These are phyloP conservation scores for Atta cephalotes DNA, from an alignment of 1,140 invertebrate genomes.

Conservation along the genomic window DNA sequence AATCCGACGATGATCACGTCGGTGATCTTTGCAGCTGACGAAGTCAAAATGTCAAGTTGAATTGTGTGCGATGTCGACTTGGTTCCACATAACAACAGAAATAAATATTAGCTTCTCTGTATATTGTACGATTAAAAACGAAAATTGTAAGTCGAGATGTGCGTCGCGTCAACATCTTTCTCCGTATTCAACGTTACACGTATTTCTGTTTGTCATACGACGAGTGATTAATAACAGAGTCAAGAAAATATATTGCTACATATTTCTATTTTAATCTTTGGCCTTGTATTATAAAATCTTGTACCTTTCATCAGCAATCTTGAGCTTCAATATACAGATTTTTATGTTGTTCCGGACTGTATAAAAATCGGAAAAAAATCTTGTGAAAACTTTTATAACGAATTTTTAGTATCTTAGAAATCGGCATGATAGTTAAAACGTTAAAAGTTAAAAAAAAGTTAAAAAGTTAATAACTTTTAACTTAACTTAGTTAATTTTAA, in stretches of 20 bases:
- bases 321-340: too few relatives aligned
- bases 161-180: background rate
- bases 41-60: background rate
- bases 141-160: background rate
- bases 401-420: too few relatives aligned
- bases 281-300: too few relatives aligned
- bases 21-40: conserved; percentile 9
- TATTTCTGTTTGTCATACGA: background rate
- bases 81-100: background rate
- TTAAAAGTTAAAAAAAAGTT: too few relatives aligned
- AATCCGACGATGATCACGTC: conserved; percentile 9
- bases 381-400: too few relatives aligned
- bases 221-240: conserved; percentile 22
- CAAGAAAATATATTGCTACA: background rate
- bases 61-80: background rate
- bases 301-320: too few relatives aligned
- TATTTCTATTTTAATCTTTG: background rate
- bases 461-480: too few relatives aligned
- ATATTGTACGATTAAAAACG: background rate
- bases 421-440: too few relatives aligned
- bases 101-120: background rate
- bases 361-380: too few relatives aligned
- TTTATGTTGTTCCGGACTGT: too few relatives aligned
- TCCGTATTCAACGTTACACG: background rate
- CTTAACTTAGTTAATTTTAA: too few relatives aligned